Conservation (phyloP, 2,797 vertebrate species). For the Erpetoichthys calabaricus region DNA sequence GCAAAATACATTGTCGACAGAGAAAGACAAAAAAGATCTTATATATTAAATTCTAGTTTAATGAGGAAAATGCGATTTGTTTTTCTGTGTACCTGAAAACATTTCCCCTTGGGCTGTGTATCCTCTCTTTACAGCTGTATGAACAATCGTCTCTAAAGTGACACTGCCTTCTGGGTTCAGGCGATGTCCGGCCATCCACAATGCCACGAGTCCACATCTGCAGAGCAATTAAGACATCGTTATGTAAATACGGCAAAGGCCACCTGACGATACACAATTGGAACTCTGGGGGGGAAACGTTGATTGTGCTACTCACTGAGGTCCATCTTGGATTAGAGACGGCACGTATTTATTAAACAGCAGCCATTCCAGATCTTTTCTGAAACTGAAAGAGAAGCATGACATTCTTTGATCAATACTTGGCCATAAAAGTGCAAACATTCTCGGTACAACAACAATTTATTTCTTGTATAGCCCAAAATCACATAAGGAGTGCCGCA, state of each 20-base stretch:
- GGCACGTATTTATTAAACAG: conserved; percentile 68
- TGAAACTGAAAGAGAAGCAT: conserved; percentile 48
- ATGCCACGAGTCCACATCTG: conserved; percentile 78
- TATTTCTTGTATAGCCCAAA: no score
- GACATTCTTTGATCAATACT: not conserved
- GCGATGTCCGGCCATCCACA: conserved; percentile 73
- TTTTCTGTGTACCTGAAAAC: conserved; percentile 64
- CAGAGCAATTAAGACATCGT: not conserved
- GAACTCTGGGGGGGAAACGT: no score
- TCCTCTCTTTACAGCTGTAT: conserved; percentile 46
- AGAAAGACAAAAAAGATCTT: no score
- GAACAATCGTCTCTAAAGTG: conserved; percentile 48
- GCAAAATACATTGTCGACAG: no score
- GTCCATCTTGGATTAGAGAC: conserved; percentile 79
- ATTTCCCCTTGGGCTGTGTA: conserved; percentile 78
- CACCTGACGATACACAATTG: not conserved
- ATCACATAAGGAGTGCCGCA: no score
- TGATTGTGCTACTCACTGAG: conserved; percentile 56
- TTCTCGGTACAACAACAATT: no score
- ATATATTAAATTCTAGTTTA: no score
- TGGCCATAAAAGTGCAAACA: no score
- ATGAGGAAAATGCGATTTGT: no score
- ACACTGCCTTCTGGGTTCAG: conserved; percentile 25
- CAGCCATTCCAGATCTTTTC: conserved; percentile 61
- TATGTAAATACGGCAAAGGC: not conserved